Evolutionary conservation across 2,797 vertebrate genomes (phyloP), one percentile per base, ranked within the genome.

Genomic region (Choloepus didactylus): DNA sequence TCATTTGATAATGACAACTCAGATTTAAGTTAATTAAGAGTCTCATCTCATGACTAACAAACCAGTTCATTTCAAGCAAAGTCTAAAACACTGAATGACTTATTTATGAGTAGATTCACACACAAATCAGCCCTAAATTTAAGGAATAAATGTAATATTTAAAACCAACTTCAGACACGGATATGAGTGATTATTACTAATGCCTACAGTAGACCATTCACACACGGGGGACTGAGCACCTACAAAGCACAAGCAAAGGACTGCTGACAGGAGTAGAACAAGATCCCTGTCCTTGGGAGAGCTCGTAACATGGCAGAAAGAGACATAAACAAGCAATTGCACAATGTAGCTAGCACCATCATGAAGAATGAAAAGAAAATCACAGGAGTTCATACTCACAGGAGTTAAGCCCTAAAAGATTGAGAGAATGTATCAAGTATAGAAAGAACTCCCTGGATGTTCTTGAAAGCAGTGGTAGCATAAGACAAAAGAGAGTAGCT

Each of bases 321-420:
- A 51, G 60, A 67, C 1, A 81, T 9, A 44, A 41, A 44, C 44
- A 83, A 87, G 75, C 23, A 31, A 64, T 6, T 69, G 19, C 5
- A 77, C 54, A 77, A 51, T 35, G 19, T 88, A 91, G n/a, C 79
- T 91, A 97, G 97, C 96, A 97, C 97, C 97, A 4, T 95, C 35
- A 69, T 60, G 64, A 90, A 89, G 79, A 69, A 60, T 46, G 23
- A 93, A 96, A 88, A 46, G 59, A 95, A 94, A 92, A 35, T 75
- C 79, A 66, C 49, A 87, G 31, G 75, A 75, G 29, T 64, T 84
- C 16, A 80, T 23, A 81, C 10, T 92, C 35, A 41, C 2, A 95
- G 79, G 75, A 96, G 73, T 77, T 75, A 62, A 93, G 66, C 51
- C 91, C 86, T 85, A 90, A 77, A 93, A 93, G 72, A 67, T 31